phyloP scores from a whole-genome alignment of 1,140 invertebrate genomes.

The Triops cancriformis region DNA sequence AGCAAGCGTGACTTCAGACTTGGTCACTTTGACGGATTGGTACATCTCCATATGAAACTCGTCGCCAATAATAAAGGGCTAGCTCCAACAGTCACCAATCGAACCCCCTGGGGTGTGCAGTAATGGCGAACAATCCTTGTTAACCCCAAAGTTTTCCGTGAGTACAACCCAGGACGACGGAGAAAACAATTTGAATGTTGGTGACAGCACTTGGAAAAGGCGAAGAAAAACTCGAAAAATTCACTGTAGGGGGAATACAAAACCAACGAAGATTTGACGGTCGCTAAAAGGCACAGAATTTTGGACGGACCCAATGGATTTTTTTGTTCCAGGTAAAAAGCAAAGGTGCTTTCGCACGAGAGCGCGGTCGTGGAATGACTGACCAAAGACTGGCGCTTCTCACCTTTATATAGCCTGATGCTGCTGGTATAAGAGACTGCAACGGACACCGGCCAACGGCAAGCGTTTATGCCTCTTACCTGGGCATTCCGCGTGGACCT shows the following conservation, averaged over 20 bases:
- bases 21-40: constrained; percentile 9
- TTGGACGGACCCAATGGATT: not conserved
- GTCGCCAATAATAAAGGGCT: not conserved
- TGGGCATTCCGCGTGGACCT: not conserved
- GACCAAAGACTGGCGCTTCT: not conserved
- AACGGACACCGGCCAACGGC: not conserved
- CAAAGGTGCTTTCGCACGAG: not conserved
- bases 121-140: not conserved
- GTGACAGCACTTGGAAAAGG: too few species aligned
- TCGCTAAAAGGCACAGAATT: too few species aligned
- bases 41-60: not conserved
- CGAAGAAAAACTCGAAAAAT: too few species aligned
- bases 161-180: too few species aligned
- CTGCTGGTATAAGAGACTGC: not conserved
- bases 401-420: constrained; percentile 13
- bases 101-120: not conserved
- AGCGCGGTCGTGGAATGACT: not conserved
- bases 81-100: not conserved
- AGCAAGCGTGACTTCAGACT: constrained; percentile 4
- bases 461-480: not conserved
- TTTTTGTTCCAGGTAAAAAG: not conserved
- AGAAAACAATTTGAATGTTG: too few species aligned
- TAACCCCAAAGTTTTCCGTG: too few species aligned
- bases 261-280: too few species aligned
- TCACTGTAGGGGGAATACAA: too few species aligned